phyloP scores from a whole-genome alignment of 1,140 invertebrate species.

The Microplitis demolitor region DNA sequence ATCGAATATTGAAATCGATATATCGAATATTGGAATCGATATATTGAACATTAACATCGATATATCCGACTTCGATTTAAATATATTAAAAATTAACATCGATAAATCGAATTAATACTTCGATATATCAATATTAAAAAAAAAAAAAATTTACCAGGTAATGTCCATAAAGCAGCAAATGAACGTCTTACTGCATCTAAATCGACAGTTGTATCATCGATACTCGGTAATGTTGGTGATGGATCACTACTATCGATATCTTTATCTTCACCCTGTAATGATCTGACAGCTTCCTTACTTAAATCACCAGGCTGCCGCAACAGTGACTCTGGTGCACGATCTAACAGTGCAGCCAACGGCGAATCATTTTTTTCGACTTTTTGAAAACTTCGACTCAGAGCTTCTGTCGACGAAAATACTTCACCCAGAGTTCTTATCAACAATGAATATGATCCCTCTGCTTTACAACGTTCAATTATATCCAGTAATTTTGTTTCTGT shows the following conservation, averaged over 20 bases:
- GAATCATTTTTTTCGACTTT: slow-evolving; percentile 57
- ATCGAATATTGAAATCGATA: no score
- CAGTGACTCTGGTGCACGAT: slow-evolving; percentile 57
- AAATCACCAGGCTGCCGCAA: slow-evolving; percentile 57
- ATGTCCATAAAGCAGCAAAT: slow-evolving; percentile 65
- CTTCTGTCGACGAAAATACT: slow-evolving; percentile 75
- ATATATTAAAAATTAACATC: no score
- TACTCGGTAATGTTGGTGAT: slow-evolving; percentile 60
- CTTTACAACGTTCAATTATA: slow-evolving; percentile 71
- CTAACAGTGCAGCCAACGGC: slow-evolving; percentile 58
- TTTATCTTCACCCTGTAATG: slow-evolving; percentile 82
- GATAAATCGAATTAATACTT: neutral
- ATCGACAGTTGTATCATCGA: slow-evolving; percentile 64
- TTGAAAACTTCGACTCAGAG: slow-evolving; percentile 73
- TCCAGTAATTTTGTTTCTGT: slow-evolving; percentile 70
- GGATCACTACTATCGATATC: slow-evolving; percentile 75
- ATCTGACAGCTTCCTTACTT: slow-evolving; percentile 72
- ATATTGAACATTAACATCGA: no score
- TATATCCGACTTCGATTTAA: no score
- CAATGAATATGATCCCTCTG: slow-evolving; percentile 67
- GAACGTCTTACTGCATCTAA: slow-evolving; percentile 68
- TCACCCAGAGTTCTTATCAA: slow-evolving; percentile 72
- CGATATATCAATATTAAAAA: neutral
- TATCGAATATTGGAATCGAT: no score
- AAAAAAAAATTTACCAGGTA: slow-evolving; percentile 49